These are phyloP conservation scores for Centropristis striata DNA, from an alignment of 2,113 vertebrate species.

Conservation along the genomic window DNA sequence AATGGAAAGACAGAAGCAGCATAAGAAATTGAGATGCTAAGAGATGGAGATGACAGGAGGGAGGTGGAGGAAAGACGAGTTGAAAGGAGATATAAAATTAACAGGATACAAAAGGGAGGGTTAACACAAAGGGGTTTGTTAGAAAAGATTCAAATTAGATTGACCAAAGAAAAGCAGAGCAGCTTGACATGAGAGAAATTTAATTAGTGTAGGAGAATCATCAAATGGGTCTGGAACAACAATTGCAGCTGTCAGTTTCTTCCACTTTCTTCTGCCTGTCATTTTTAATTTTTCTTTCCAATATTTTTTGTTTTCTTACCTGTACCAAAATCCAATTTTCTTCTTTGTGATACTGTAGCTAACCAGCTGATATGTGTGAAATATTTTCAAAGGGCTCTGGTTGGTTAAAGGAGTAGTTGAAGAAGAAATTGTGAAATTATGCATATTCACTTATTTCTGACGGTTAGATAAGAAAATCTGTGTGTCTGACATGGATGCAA, in stretches of 20 bases:
- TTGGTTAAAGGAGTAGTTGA: not conserved
- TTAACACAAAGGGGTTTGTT: conserved; percentile 26
- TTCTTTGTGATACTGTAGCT: not conserved
- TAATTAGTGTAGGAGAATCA: conserved; percentile 45
- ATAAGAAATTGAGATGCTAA: conserved; percentile 53
- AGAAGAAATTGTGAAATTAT: not conserved
- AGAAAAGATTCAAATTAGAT: conserved; percentile 50
- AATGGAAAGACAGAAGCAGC: conserved; percentile 60
- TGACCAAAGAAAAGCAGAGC: conserved; percentile 21
- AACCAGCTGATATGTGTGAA: not conserved
- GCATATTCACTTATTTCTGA: not conserved
- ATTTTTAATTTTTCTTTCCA: not conserved
- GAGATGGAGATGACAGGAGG: conserved; percentile 35
- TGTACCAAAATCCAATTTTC: not conserved
- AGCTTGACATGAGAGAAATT: conserved; percentile 36
- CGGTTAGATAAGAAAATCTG: not conserved
- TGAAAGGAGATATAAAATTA: conserved; percentile 27
- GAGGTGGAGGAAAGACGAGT: conserved; percentile 41
- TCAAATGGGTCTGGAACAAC: conserved; percentile 7
- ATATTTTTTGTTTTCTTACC: not conserved
- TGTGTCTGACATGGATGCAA: conserved; percentile 1
- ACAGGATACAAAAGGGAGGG: conserved; percentile 25
- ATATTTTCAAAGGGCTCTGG: not conserved
- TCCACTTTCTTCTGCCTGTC: not conserved
- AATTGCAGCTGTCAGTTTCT: conserved; percentile 4